phyloP scores from a whole-genome alignment of 1,140 invertebrate genomes.

The Drosophila arawakana region DNA sequence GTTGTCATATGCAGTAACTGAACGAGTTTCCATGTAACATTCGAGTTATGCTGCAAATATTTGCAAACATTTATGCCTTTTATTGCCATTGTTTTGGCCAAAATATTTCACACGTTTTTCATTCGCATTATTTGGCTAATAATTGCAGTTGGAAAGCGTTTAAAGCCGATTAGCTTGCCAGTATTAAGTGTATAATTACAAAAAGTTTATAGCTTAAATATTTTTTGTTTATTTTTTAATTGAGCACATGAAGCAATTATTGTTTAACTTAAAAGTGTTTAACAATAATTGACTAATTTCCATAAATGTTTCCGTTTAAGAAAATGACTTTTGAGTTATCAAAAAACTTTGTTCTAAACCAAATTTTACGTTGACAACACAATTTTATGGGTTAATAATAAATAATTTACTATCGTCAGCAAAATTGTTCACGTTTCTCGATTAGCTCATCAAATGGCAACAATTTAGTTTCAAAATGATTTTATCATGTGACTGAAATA shows the following conservation, averaged over 20 bases:
- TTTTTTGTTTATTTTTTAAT: constrained; percentile 28
- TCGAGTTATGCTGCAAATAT: constrained; percentile 59
- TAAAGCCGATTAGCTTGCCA: constrained; percentile 38
- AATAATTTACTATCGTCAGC: neutral
- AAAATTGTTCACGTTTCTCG: constrained; percentile 8
- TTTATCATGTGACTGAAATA: constrained; percentile 37
- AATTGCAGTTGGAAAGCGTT: constrained; percentile 37
- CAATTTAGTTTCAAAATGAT: constrained; percentile 14
- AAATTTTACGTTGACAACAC: no score
- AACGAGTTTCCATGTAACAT: constrained; percentile 20
- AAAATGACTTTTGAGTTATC: neutral
- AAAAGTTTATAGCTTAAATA: neutral
- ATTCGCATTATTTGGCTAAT: constrained; percentile 39
- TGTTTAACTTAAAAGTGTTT: constrained; percentile 2
- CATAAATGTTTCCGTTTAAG: neutral
- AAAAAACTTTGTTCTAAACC: neutral
- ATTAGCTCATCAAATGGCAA: constrained; percentile 2
- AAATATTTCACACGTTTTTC: constrained; percentile 4
- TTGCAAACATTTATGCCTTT: constrained; percentile 26
- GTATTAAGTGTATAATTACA: constrained; percentile 38
- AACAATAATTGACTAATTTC: constrained; percentile 2
- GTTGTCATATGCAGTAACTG: constrained; percentile 6
- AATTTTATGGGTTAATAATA: neutral
- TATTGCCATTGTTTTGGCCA: neutral
- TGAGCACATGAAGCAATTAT: neutral